A percentile compares a stretch with the other conserved stretches of the same genome.
These are phyloP conservation scores for Onychorhynchus coronatus DNA, from an alignment of 2,113 vertebrate genomes.

Conservation along the genomic window DNA sequence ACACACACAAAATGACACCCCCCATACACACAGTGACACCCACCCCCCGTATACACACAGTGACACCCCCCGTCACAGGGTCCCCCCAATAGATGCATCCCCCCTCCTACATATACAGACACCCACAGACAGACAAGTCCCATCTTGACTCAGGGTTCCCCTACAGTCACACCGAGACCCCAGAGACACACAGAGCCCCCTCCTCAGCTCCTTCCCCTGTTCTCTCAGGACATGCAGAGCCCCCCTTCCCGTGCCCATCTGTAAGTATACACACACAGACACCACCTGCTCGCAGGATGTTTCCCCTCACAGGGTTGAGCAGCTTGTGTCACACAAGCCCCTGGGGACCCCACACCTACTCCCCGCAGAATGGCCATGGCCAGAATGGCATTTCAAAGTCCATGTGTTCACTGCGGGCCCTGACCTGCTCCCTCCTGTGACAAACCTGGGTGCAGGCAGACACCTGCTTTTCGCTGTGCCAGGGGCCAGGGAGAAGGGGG, in stretches of 20 bases:
- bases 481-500: background rate
- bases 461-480: background rate
- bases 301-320: background rate
- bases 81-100: fast-evolving
- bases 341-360: background rate
- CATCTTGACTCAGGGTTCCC: background rate
- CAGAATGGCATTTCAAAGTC: background rate
- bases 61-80: no score
- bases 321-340: fast-evolving
- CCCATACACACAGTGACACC: no score
- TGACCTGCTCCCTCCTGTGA: no score
- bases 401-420: fast-evolving
- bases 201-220: background rate
- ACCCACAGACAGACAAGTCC: background rate
- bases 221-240: background rate
- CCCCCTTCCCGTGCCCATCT: background rate
- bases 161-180: fast-evolving
- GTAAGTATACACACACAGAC: background rate
- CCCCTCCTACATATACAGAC: no score
- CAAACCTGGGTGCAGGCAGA: background rate
- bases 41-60: background rate
- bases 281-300: no score
- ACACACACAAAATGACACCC: no score
- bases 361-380: fast-evolving
- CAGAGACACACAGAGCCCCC: fast-evolving